Conservation (phyloP, 2,113 vertebrate species). For the Nycticebus coucang region DNA sequence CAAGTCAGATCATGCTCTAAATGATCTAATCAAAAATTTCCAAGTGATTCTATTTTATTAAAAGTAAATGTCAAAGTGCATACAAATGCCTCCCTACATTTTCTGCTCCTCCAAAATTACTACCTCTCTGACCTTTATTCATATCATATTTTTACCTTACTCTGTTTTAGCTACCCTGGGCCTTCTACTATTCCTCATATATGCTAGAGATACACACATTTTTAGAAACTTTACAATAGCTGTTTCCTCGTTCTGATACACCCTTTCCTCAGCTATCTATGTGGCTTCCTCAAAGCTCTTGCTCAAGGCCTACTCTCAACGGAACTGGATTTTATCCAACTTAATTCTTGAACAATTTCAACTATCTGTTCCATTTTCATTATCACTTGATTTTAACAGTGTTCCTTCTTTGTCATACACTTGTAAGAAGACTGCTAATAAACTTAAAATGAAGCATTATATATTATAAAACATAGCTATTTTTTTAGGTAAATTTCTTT, state of each 20-base stretch:
- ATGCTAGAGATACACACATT: neutral
- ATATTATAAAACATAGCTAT: neutral
- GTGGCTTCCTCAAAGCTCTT: neutral
- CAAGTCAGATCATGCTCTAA: neutral
- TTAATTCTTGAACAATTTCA: neutral
- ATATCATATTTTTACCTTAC: neutral
- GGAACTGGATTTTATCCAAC: neutral
- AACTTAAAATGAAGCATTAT: neutral
- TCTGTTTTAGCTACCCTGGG: neutral
- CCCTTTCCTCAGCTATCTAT: neutral
- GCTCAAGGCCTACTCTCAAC: neutral
- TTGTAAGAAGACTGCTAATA: neutral
- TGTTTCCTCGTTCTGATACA: neutral
- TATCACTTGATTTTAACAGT: neutral
- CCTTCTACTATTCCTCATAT: neutral
- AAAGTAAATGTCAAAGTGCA: neutral
- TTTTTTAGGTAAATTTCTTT: too few species aligned
- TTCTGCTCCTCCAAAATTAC: neutral
- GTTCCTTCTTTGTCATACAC: neutral
- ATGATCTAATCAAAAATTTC: neutral
- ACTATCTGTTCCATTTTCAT: neutral
- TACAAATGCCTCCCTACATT: neutral
- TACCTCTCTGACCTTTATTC: neutral
- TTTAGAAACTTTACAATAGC: neutral
- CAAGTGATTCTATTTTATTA: neutral